Percentiles rank a stretch among this genome's conserved stretches.
These are phyloP conservation scores for Nanorana parkeri DNA, from an alignment of 2,113 vertebrate genomes.

Conservation along the genomic window DNA sequence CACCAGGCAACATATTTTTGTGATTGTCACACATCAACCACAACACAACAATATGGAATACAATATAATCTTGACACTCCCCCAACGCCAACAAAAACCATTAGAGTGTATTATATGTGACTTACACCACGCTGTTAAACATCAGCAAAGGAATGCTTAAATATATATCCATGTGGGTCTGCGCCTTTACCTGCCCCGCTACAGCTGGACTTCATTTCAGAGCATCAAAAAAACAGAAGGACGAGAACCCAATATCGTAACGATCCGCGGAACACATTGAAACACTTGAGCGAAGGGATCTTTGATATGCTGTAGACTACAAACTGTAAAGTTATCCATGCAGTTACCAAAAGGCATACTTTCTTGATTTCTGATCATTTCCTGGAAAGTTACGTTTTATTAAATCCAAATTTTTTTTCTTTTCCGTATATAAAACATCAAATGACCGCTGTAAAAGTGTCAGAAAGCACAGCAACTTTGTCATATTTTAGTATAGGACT, in stretches of 20 bases:
- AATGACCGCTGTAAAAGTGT: constrained; percentile 37
- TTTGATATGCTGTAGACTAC: constrained; percentile 30
- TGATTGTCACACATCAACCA: constrained; percentile 8
- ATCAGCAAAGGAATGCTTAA: background rate
- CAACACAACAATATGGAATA: background rate
- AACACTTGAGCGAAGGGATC: constrained; percentile 36
- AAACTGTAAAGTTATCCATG: constrained; percentile 46
- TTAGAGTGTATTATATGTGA: constrained; percentile 15
- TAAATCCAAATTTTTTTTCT: constrained; percentile 42
- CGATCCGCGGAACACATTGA: constrained; percentile 38
- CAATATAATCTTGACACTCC: background rate
- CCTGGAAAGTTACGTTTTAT: constrained; percentile 44
- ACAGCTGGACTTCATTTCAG: constrained; percentile 37
- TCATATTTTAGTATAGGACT: constrained; percentile 1
- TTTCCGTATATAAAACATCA: constrained; percentile 45
- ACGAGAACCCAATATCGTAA: constrained; percentile 8
- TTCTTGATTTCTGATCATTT: constrained; percentile 51
- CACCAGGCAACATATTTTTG: background rate
- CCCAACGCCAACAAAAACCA: constrained; percentile 10
- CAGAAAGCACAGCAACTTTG: constrained; percentile 6
- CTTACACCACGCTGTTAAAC: background rate
- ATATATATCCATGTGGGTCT: background rate
- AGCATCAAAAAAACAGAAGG: constrained; percentile 11
- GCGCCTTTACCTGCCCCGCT: background rate
- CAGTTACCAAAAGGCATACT: constrained; percentile 41